phyloP scores from a whole-genome alignment of 2,113 vertebrate genomes.

The Pelecanus crispus region DNA sequence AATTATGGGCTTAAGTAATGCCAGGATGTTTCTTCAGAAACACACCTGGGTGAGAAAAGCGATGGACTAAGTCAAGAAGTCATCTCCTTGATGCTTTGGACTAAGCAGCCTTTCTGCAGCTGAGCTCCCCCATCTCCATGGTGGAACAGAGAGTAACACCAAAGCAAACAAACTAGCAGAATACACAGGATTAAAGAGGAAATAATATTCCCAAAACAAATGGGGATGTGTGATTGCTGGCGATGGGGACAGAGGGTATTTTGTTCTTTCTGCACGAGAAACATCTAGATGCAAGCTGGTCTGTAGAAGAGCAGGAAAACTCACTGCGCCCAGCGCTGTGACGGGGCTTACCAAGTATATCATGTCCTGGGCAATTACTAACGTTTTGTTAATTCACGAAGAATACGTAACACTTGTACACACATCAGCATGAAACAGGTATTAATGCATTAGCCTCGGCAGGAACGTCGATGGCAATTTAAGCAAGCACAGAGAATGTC shows the following conservation, averaged over 20 bases:
- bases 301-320: not conserved
- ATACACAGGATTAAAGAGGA: not conserved
- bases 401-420: not conserved
- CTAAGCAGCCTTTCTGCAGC: not conserved
- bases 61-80: no score
- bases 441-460: not conserved
- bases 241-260: not conserved
- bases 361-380: not conserved
- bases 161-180: not conserved
- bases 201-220: not conserved
- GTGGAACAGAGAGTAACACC: not conserved
- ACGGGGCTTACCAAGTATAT: not conserved
- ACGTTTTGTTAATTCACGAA: not conserved
- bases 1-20: rapidly evolving
- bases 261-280: not conserved
- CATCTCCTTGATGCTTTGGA: rapidly evolving
- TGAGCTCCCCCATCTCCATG: not conserved
- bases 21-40: not conserved
- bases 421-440: not conserved
- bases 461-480: not conserved
- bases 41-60: rapidly evolving
- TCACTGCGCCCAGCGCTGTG: rapidly evolving
- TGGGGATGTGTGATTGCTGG: not conserved
- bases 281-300: not conserved
- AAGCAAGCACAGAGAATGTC: not conserved